phyloP scores from a whole-genome alignment of 2,888 invertebrate species.

The Lottia gigantea region DNA sequence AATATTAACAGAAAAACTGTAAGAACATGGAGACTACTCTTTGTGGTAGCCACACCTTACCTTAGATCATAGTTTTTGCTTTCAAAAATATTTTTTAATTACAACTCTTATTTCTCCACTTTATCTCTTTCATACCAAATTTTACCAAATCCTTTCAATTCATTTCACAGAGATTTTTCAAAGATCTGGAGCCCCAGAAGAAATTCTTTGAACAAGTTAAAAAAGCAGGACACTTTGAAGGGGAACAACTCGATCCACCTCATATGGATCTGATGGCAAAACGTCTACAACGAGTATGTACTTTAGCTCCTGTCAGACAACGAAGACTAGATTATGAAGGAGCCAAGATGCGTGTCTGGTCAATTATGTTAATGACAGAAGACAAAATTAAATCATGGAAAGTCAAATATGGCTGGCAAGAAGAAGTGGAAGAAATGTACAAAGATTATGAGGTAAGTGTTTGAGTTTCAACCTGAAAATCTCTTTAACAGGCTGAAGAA shows the following conservation, averaged over 20 bases:
- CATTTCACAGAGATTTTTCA: constrained; percentile 78
- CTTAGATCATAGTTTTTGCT: too few species aligned
- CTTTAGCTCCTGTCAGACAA: constrained; percentile 80
- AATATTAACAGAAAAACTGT: too few species aligned
- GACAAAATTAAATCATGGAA: constrained; percentile 90
- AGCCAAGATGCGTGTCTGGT: constrained; percentile 79
- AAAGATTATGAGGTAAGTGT: constrained; percentile 60
- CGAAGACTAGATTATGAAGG: constrained; percentile 64
- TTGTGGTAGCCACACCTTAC: too few species aligned
- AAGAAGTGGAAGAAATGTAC: constrained; percentile 57
- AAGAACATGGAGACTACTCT: too few species aligned
- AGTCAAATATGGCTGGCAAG: constrained; percentile 80
- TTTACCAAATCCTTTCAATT: background rate
- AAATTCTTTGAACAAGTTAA: constrained; percentile 83
- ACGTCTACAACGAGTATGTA: constrained; percentile 70
- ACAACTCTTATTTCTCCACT: too few species aligned
- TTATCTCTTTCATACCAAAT: background rate
- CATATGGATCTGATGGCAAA: constrained; percentile 85
- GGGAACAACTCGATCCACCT: constrained; percentile 77
- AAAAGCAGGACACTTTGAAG: constrained; percentile 76
- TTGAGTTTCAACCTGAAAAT: too few species aligned
- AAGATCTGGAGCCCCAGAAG: constrained; percentile 81
- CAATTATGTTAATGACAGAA: constrained; percentile 90
- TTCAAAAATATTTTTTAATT: too few species aligned
- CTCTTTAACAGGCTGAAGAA: too few species aligned